Base-by-base conservation (phyloP, 2,888 invertebrate species). In the Junonia oenone region DNA sequence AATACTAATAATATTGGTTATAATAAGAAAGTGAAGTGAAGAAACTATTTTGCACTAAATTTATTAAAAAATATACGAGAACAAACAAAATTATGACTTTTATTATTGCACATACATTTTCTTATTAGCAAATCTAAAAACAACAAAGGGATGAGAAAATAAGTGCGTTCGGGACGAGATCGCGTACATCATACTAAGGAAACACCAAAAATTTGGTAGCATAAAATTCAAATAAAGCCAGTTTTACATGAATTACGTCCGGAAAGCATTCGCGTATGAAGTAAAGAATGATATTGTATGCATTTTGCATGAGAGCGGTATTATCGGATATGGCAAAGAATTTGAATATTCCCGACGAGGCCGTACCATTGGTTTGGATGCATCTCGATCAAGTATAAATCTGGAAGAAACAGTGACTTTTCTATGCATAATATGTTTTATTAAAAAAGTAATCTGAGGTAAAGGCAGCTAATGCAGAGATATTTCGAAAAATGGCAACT, bases 201-300 rank as follows among this genome's bases (percentile, higher is more conserved):
- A 26, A 15, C 46, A 46, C 71, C 66, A 72, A 78, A 78, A 78
- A 78, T 78, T 75, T 76, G 71, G 69, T 69, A 76, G 76, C 73
- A 87, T 86, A 86, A 86, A 85, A 85, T 83, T 87, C 82, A 78
- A 80, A 87, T 87, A 81, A 81, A 76, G 79, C 77, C 80, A 84
- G 78, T 84, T 85, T 80, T 81, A 82, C 78, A 83, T 89, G 87
- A 89, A 86, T 89, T 86, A 89, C 81, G 76, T 63, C 65, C 70
- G 73, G 75, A 63, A 75, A 78, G 78, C 76, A 83, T 81, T 77
- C 81, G 75, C 75, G 82, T 81, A 83, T 79, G 80, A 78, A 81
- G 81, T 83, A 83, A 88, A 85, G 82, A 84, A 88, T 86, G 83
- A 85, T 87, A 88, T 85, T 88, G 85, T 84, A 85, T 89, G 88